Evolutionary conservation across 1,140 invertebrate species (phyloP).

Genomic region (Brachystomella parvula): DNA sequence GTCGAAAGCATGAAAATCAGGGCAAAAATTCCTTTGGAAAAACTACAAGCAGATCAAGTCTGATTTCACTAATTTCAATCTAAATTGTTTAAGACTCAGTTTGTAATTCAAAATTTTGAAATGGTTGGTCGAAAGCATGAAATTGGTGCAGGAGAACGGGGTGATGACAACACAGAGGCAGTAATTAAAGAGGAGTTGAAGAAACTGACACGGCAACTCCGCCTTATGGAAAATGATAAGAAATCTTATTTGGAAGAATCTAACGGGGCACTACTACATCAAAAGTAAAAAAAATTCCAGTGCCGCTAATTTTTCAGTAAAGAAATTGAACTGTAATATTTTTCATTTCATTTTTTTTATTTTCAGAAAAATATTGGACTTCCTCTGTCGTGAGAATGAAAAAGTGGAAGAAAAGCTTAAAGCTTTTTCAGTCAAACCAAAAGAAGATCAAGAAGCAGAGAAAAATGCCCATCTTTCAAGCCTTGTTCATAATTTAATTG

Average conservation of each 20-base stretch:
- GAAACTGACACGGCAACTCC: constrained; percentile 26
- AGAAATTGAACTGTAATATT: background rate
- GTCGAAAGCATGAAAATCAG: constrained; percentile 17
- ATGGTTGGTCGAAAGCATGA: constrained; percentile 16
- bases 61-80: background rate
- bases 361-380: constrained; percentile 7
- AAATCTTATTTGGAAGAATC: constrained; percentile 36
- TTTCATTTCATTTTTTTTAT: constrained; percentile 11
- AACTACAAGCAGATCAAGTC: background rate
- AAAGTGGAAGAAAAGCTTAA: constrained; percentile 19
- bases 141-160: background rate
- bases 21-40: too few relatives aligned
- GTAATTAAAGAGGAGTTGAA: constrained; percentile 30
- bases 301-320: background rate
- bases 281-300: constrained; percentile 21
- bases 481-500: background rate
- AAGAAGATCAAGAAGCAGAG: background rate
- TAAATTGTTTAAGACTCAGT: background rate
- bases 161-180: constrained; percentile 34
- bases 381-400: constrained; percentile 6
- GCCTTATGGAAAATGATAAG: constrained; percentile 38
- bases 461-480: background rate
- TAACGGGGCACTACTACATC: constrained; percentile 26
- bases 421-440: background rate
- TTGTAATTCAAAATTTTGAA: background rate